Conservation (phyloP, 2,113 vertebrate genomes). For the Corythaixoides concolor region DNA sequence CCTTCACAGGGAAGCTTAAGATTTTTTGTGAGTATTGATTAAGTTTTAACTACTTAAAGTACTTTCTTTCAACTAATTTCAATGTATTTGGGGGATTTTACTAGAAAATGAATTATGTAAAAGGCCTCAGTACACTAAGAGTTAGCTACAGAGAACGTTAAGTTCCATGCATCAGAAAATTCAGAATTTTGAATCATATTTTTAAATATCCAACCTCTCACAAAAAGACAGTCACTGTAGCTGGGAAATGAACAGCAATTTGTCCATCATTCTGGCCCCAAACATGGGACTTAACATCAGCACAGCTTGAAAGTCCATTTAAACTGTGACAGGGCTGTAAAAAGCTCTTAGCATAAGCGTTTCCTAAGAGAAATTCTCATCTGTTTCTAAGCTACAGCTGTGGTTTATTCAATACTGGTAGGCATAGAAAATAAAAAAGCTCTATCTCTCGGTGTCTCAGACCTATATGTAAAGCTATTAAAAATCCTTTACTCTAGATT, state of each 20-base stretch:
- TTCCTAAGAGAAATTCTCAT: slow-evolving; percentile 14
- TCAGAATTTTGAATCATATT: neutral
- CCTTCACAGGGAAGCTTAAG: neutral
- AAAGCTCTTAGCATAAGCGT: neutral
- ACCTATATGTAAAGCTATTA: neutral
- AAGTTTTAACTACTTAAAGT: neutral
- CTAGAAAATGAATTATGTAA: neutral
- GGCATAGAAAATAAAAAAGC: neutral
- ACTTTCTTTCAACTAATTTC: neutral
- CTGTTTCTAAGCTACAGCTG: slow-evolving; percentile 2
- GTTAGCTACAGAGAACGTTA: neutral
- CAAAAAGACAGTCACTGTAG: neutral
- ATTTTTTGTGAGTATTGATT: neutral
- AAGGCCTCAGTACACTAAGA: neutral
- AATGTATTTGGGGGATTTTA: neutral
- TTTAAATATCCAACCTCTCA: neutral
- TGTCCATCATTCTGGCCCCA: neutral
- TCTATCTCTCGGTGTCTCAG: neutral
- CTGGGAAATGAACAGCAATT: neutral
- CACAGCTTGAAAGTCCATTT: slow-evolving; percentile 49
- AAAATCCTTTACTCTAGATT: neutral
- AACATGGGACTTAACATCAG: neutral
- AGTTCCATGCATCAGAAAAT: neutral
- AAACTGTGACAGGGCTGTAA: neutral
- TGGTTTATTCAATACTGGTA: neutral